phyloP scores from a whole-genome alignment of 2,113 vertebrate species.

The Centropus bengalensis region DNA sequence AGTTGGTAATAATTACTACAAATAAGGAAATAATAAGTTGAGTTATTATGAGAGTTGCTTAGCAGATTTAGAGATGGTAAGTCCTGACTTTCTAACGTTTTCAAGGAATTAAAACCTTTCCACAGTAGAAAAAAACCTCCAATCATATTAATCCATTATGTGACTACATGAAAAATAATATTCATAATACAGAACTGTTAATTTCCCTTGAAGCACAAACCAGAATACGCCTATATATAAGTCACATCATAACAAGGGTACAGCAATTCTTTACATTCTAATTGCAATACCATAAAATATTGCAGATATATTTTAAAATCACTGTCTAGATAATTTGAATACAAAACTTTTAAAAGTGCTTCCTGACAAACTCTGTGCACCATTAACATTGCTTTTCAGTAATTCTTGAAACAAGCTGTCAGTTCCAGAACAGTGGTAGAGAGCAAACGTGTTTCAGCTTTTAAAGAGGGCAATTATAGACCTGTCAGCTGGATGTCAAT shows the following conservation, averaged over 20 bases:
- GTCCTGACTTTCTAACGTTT: not conserved
- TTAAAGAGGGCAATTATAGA: conserved; percentile 26
- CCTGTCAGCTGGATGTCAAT: conserved; percentile 25
- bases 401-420: not conserved
- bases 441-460: not conserved
- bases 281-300: not conserved
- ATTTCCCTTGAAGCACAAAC: not conserved
- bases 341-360: not conserved
- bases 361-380: not conserved
- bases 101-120: not conserved
- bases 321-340: not conserved
- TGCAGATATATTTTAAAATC: not conserved
- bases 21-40: not conserved
- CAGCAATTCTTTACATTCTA: not conserved
- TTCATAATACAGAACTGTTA: not conserved
- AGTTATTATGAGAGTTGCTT: not conserved
- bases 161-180: not conserved
- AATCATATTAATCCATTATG: not conserved
- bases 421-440: not conserved
- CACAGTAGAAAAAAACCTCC: not conserved
- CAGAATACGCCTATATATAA: not conserved
- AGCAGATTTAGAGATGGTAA: not conserved
- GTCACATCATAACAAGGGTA: not conserved
- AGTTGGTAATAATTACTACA: not conserved
- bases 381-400: not conserved